A percentile compares a stretch with the other conserved stretches of the same genome.
phyloP scores from a whole-genome alignment of 2,888 invertebrate species.

The Nipponacmea schrenckii region DNA sequence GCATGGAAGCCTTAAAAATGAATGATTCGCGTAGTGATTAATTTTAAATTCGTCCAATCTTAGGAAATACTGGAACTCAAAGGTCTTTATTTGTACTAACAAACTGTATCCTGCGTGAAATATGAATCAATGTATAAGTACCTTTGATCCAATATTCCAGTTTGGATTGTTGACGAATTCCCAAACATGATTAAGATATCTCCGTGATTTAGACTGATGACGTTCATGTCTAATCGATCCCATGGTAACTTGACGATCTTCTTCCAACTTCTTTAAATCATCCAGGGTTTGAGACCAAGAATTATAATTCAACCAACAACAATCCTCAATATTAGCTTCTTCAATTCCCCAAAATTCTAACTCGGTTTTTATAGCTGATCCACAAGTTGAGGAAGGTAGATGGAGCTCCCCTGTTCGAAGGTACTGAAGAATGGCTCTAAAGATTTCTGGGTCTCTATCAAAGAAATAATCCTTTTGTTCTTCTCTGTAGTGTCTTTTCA shows the following conservation, averaged over 20 bases:
- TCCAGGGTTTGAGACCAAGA: conserved; percentile 49
- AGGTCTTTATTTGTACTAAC: too few relatives aligned
- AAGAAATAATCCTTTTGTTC: conserved; percentile 38
- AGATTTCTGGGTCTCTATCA: conserved; percentile 40
- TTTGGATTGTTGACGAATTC: conserved; percentile 30
- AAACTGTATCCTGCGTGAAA: too few relatives aligned
- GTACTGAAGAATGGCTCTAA: conserved; percentile 38
- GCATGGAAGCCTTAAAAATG: too few relatives aligned
- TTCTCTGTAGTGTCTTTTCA: conserved; percentile 31
- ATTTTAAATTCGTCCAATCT: too few relatives aligned
- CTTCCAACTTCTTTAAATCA: conserved; percentile 37
- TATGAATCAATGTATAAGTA: conserved; percentile 9
- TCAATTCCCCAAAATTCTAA: conserved; percentile 47
- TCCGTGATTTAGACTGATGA: background rate
- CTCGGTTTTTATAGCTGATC: conserved; percentile 37
- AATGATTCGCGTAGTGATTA: too few relatives aligned
- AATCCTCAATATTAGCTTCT: conserved; percentile 41
- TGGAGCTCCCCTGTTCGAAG: conserved; percentile 41
- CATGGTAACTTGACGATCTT: conserved; percentile 22
- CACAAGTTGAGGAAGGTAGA: conserved; percentile 36
- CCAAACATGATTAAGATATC: conserved; percentile 23
- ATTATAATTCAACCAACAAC: conserved; percentile 48
- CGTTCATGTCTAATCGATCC: background rate
- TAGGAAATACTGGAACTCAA: too few relatives aligned
- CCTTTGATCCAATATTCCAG: conserved; percentile 28